Percentiles rank a stretch among this genome's conserved stretches.
Evolutionary conservation across 1,140 invertebrate genomes (phyloP).

Genomic region (Drosophila micromelanica): DNA sequence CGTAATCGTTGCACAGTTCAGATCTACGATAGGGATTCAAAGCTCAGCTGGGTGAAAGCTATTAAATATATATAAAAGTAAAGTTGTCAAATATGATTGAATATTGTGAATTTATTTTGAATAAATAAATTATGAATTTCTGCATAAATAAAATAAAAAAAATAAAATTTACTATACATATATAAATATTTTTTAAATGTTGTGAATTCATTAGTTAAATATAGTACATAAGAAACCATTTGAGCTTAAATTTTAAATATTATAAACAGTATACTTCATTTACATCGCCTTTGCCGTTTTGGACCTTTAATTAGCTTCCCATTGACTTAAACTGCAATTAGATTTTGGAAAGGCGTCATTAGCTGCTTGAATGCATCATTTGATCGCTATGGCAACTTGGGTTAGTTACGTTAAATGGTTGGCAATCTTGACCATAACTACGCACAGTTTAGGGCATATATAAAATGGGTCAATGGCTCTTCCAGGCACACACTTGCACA

Average conservation of each 20-base stretch:
- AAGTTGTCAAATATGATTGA: slow-evolving; percentile 5
- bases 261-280: neutral
- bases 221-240: too few species aligned
- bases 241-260: too few species aligned
- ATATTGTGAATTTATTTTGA: neutral
- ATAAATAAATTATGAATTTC: neutral
- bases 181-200: too few species aligned
- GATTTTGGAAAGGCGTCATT: slow-evolving; percentile 4
- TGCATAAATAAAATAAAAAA: too few species aligned
- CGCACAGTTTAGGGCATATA: slow-evolving; percentile 28
- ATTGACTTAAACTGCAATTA: slow-evolving; percentile 25
- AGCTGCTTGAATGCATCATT: slow-evolving; percentile 50
- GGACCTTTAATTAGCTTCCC: slow-evolving; percentile 12
- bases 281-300: neutral
- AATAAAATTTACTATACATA: too few species aligned
- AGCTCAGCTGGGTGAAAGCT: neutral
- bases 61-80: neutral
- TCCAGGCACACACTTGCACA: slow-evolving; percentile 9
- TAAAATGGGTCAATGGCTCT: slow-evolving; percentile 66
- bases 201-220: too few species aligned
- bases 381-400: slow-evolving; percentile 45
- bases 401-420: slow-evolving; percentile 20
- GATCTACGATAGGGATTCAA: neutral
- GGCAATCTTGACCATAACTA: slow-evolving; percentile 39
- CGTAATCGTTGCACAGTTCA: slow-evolving; percentile 18